phyloP scores from a whole-genome alignment of 30 jellyfish, hydroid and myxozoan genomes.

The Chrysaora quinquecirrha region DNA sequence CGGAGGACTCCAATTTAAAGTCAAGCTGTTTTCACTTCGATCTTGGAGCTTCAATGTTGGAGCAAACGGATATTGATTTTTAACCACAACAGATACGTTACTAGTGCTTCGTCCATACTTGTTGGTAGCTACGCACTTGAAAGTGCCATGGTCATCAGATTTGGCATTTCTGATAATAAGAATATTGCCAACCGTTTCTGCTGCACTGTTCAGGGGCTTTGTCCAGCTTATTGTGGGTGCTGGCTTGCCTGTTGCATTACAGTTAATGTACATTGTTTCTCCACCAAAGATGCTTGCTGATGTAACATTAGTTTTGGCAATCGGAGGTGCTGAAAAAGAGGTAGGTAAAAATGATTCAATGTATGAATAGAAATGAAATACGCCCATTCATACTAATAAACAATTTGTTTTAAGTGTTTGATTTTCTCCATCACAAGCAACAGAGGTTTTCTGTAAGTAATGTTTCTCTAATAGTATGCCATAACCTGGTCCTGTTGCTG shows the following conservation, averaged over 20 bases:
- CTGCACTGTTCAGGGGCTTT: not conserved
- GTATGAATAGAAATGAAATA: no score
- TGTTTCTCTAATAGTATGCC: no score
- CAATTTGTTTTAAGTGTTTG: no score
- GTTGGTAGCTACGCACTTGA: constrained; percentile 42
- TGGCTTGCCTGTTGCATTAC: constrained; percentile 53
- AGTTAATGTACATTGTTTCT: not conserved
- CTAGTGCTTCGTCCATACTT: constrained; percentile 6
- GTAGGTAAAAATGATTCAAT: no score
- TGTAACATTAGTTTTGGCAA: not conserved
- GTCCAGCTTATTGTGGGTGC: constrained; percentile 18
- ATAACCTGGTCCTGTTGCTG: no score
- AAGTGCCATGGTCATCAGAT: not conserved
- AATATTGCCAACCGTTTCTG: not conserved
- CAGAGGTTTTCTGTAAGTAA: no score
- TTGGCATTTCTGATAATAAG: not conserved
- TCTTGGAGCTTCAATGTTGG: not conserved
- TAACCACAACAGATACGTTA: constrained; percentile 9
- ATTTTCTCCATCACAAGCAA: no score
- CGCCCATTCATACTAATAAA: no score
- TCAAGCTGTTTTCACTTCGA: constrained; percentile 15
- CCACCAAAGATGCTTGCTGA: constrained; percentile 15
- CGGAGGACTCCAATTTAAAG: not conserved
- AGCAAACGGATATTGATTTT: constrained; percentile 6
- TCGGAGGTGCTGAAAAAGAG: not conserved